Evolutionary conservation across 92 coral and sea anemone genomes (phyloP), one percentile per base, ranked within the genome.

Genomic region (Epizoanthus stellaris): DNA sequence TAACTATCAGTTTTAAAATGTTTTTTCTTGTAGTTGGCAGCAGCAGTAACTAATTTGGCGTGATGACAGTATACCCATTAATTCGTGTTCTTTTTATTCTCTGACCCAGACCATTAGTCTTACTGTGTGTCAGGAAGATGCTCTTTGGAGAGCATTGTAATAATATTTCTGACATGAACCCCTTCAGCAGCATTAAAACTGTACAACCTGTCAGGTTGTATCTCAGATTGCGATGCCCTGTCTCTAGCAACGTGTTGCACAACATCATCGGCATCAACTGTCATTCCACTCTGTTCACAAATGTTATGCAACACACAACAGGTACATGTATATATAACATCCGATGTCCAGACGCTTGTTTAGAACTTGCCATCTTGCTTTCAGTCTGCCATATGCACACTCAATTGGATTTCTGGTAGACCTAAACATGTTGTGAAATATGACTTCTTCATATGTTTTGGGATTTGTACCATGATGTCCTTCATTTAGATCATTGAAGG

Each of bases 381-480:
- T 30, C 2, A 30, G 36, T 59, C 81, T 76, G 17, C 81, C 81
- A 76, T 76, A 76, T 19, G 81, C 81, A 4, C 81, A 30, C 81
- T 87, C 90, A 25, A 80, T 72, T 25, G 86, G 43, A 80, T 87
- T 87, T 59, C 87, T 38, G 23, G 82, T 87, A 81, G 42, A 49
- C 5, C 86, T 62, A 13, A 87, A 82, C 90, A 87, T 87, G 9
- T 87, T 45, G 25, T 87, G 81, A 71, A 87, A 87, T 36, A 87
- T 80, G 23, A 87, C 90, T 72, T 87, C 81, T 54, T 34, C 86
- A 72, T 81, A 62, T 42, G 58, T 68, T 57, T 53, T 56, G 60
- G 67, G 67, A 47, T 70, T 72, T n/a, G n/a, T n/a, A n/a, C n/a
- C n/a, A n/a, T n/a, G n/a, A n/a, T n/a, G n/a, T n/a, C n/a, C n/a